A percentile compares a stretch with the other conserved stretches of the same genome.
Evolutionary conservation across 2,113 vertebrate species (phyloP).

Genomic region (Chamaetylas fuelleborni): DNA sequence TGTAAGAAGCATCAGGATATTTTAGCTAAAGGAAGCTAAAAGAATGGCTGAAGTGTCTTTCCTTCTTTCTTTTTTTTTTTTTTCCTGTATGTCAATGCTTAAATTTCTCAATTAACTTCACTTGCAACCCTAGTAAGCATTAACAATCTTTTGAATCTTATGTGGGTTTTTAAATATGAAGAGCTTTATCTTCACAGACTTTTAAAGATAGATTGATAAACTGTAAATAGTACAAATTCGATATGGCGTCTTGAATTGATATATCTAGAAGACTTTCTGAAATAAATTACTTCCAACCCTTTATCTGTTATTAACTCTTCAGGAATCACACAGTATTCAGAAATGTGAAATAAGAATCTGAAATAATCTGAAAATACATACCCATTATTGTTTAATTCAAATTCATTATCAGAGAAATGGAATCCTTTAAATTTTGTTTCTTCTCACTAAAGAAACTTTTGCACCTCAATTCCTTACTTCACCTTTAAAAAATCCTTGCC

Average conservation of each 20-base stretch:
- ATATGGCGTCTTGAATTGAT: slow-evolving; percentile 9
- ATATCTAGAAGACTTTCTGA: slow-evolving; percentile 12
- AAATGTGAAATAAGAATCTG: not conserved
- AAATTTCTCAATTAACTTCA: slow-evolving; percentile 25
- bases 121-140: not conserved
- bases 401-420: not conserved
- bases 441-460: not conserved
- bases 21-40: not conserved
- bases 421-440: not conserved
- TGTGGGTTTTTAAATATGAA: slow-evolving; percentile 1
- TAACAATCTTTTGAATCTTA: slow-evolving; percentile 28
- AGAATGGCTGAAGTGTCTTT: not conserved
- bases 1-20: not conserved
- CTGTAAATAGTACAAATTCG: slow-evolving; percentile 9
- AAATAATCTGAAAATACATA: not conserved
- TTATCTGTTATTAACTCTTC: slow-evolving; percentile 43
- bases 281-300: slow-evolving; percentile 3
- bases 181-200: slow-evolving; percentile 41
- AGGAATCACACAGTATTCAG: not conserved
- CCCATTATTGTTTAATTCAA: not conserved
- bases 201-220: slow-evolving; percentile 51
- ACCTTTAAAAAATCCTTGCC: not conserved
- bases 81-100: not conserved
- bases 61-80: not conserved
- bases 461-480: not conserved